phyloP scores from a whole-genome alignment of 2,888 invertebrate genomes.

The Agrochola circellaris region DNA sequence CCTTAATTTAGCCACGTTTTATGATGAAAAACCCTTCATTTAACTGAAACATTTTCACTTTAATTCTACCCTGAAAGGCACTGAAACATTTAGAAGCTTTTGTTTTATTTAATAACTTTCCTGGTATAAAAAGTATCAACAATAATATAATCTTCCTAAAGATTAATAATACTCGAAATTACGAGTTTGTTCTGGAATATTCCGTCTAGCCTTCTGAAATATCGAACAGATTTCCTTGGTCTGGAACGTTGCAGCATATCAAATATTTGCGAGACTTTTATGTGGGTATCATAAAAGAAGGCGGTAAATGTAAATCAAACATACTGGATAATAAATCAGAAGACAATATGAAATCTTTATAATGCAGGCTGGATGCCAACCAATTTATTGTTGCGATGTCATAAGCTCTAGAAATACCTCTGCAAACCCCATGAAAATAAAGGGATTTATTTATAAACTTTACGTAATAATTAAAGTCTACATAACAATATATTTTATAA shows the following conservation, averaged over 20 bases:
- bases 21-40: conserved; percentile 17
- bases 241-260: conserved; percentile 20
- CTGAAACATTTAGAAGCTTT: conserved; percentile 12
- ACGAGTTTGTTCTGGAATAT: background rate
- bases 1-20: conserved; percentile 11
- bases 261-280: conserved; percentile 46
- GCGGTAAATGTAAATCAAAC: conserved; percentile 46
- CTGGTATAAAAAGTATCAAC: conserved; percentile 2
- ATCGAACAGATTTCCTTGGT: conserved; percentile 9
- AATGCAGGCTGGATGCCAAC: conserved; percentile 22
- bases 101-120: conserved; percentile 19
- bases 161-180: background rate
- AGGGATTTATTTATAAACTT: background rate
- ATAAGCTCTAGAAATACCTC: background rate
- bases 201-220: background rate
- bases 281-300: conserved; percentile 39
- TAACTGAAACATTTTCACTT: conserved; percentile 27
- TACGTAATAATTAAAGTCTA: background rate
- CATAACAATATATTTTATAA: background rate
- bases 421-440: background rate
- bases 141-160: background rate
- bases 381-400: conserved; percentile 16
- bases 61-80: conserved; percentile 2
- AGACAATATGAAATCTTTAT: conserved; percentile 46
- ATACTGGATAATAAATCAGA: conserved; percentile 41